Percentiles rank a stretch among this genome's conserved stretches.
phyloP scores from a whole-genome alignment of 2,113 vertebrate genomes.

The Chlorodrepanis virens region DNA sequence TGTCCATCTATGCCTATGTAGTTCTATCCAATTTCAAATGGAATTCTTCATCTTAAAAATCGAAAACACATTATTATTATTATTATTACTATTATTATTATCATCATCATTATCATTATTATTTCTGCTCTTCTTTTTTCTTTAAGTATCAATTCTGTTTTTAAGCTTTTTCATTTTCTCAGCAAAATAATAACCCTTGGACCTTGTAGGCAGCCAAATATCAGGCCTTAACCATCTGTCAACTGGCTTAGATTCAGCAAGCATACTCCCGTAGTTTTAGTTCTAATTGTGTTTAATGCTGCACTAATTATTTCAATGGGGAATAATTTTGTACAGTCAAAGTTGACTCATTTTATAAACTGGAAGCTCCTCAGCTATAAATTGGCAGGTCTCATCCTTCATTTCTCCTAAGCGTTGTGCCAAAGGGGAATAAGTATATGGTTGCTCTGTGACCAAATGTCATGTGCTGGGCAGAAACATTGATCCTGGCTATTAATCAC shows the following conservation, averaged over 20 bases:
- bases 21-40: background rate
- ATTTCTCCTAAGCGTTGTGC: slow-evolving; percentile 86
- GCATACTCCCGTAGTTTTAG: slow-evolving; percentile 81
- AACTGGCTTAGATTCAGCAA: slow-evolving; percentile 82
- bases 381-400: slow-evolving; percentile 91
- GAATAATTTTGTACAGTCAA: slow-evolving; percentile 90
- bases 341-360: slow-evolving; percentile 91
- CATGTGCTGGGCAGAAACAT: slow-evolving; percentile 95
- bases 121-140: background rate
- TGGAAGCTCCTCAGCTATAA: slow-evolving; percentile 87
- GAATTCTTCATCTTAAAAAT: slow-evolving; percentile 9
- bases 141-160: slow-evolving; percentile 40
- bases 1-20: background rate
- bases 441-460: slow-evolving; percentile 99
- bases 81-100: background rate
- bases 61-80: slow-evolving; percentile 16
- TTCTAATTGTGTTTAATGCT: slow-evolving; percentile 90
- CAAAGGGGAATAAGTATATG: slow-evolving; percentile 93
- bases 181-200: slow-evolving; percentile 79
- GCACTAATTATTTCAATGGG: slow-evolving; percentile 92
- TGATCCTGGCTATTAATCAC: slow-evolving; percentile 99
- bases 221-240: slow-evolving; percentile 86
- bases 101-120: background rate
- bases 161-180: slow-evolving; percentile 72
- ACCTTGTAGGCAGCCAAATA: slow-evolving; percentile 78